phyloP scores from a whole-genome alignment of 2,888 invertebrate species.

The Gisinianus flammeolus region DNA sequence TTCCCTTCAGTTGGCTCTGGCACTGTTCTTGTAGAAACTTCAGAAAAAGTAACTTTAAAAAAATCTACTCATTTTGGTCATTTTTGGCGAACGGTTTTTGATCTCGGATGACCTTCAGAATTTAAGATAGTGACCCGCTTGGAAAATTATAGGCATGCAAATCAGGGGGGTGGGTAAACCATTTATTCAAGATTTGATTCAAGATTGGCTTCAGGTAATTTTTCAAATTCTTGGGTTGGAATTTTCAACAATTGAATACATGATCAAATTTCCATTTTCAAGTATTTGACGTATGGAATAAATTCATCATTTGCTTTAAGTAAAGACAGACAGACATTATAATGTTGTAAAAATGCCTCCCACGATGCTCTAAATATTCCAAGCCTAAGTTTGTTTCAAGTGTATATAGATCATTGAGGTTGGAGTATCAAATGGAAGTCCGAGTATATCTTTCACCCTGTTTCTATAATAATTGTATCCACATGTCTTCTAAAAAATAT shows the following conservation, averaged over 20 bases:
- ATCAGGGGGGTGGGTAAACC: no score
- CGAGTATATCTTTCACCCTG: slow-evolving; percentile 14
- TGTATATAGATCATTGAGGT: slow-evolving; percentile 37
- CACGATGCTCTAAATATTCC: slow-evolving; percentile 8
- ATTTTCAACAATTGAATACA: not conserved
- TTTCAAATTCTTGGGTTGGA: no score
- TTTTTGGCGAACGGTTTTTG: no score
- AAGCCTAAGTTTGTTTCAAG: slow-evolving; percentile 7
- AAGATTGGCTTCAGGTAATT: no score
- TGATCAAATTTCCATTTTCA: not conserved
- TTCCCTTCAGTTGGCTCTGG: no score
- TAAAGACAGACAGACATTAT: slow-evolving; percentile 21
- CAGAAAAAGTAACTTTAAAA: no score
- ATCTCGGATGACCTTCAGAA: no score
- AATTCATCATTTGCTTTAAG: not conserved
- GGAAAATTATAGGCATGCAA: no score
- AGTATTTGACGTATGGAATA: not conserved
- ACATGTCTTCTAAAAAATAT: slow-evolving; percentile 13
- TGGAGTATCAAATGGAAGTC: slow-evolving; percentile 27
- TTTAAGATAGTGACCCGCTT: no score
- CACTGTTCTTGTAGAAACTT: no score
- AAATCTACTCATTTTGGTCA: no score
- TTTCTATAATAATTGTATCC: slow-evolving; percentile 26
- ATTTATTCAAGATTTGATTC: no score
- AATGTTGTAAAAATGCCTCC: slow-evolving; percentile 35